These are phyloP conservation scores for Hydrozoanthus gracilis DNA, from an alignment of 92 coral and sea anemone genomes.

Conservation along the genomic window DNA sequence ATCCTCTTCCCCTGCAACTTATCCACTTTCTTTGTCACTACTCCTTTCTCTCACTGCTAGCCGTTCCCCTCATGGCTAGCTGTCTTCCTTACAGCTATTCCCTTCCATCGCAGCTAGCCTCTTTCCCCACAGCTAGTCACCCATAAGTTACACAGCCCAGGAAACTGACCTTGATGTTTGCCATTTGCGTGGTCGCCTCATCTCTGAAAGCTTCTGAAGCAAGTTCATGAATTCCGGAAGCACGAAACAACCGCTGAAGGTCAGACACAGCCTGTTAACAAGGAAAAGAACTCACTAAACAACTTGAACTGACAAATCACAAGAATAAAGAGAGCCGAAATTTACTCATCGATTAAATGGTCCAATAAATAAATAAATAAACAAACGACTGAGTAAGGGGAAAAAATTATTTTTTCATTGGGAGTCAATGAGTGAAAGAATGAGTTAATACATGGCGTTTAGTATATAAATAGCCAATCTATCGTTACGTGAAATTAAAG, in stretches of 20 bases:
- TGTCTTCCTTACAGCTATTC: not conserved
- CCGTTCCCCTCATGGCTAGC: no score
- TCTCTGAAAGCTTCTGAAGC: slow-evolving; percentile 80
- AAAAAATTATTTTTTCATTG: not conserved
- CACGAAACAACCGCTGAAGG: slow-evolving; percentile 62
- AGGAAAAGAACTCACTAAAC: not conserved
- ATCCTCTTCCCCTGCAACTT: not conserved
- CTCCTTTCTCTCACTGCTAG: no score
- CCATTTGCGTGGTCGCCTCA: slow-evolving; percentile 68
- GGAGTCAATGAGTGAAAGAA: not conserved
- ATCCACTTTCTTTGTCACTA: no score
- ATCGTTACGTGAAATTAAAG: no score
- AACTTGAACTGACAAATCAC: not conserved
- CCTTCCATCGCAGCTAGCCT: not conserved
- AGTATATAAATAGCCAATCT: no score
- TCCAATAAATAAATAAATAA: not conserved
- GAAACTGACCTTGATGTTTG: slow-evolving; percentile 66
- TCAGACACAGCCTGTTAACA: slow-evolving; percentile 69
- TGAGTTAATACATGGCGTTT: not conserved
- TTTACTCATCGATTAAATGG: not conserved
- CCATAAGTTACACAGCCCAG: not conserved
- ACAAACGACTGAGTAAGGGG: not conserved
- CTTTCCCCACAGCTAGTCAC: not conserved
- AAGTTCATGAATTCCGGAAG: slow-evolving; percentile 59
- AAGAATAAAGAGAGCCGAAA: not conserved